Base-by-base conservation (phyloP, 2,888 invertebrate species). In the Drosophila mimica region DNA sequence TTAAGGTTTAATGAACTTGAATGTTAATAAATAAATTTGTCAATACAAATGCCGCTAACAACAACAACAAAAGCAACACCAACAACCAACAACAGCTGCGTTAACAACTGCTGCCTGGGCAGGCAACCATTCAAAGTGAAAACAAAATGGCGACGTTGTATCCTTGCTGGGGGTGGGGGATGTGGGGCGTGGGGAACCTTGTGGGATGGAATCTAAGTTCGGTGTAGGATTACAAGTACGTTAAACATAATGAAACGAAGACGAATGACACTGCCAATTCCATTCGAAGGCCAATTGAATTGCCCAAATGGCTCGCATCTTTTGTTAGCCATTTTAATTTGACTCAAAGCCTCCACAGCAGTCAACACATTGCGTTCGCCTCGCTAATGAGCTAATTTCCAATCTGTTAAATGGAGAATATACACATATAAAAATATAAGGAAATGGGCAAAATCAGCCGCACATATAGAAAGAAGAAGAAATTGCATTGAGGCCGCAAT, bases 21-120 rank as follows among this genome's bases (percentile, higher is more conserved):
- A 87, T 87, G 84, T 89, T 89, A 87, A 89, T 87, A 87, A 89
- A 89, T 89, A 87, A 87, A 87, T 84, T 84, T 82, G 81, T 87
- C 86, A 89, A 87, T 89, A 71, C 74, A 66, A 76, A 68, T 69
- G 68, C 58, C 71, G 67, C 9, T 28, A 60, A 48, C 54, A 65
- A 56, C 56, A 68, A 40, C 13, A 51, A 13, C 61, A 61, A 52
- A 28, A 34, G 20, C 36, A 52, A 46, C 28, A 58, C 25, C 40
- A 62, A 31, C 46, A 49, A 56, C 20, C 51, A 56, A 52, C 56
- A 64, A 64, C 67, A 74, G 60, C 76, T 57, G 59, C 62, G 54
- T 43, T 52, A 67, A 54, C 69, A 79, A 72, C 72, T 58, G 66
- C 54, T 57, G 62, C 34, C 68, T 52, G 61, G 34, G 59, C 46